A percentile compares a stretch with the other conserved stretches of the same genome.
Conservation (phyloP, 2,113 vertebrate genomes). For the Cheirogaleus medius region DNA sequence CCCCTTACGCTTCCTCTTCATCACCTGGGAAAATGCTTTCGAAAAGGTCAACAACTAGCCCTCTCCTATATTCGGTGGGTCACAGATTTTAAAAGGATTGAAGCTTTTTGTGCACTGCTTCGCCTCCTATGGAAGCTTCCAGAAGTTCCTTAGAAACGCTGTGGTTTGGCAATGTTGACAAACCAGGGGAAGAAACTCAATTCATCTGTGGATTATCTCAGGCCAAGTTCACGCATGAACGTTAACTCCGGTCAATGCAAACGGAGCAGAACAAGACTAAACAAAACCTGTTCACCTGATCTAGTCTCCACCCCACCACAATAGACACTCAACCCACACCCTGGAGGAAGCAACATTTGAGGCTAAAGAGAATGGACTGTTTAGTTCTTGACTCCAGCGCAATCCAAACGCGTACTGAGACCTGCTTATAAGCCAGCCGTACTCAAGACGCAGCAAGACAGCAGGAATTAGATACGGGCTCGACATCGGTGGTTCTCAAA, state of each 20-base stretch:
- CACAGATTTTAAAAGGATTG: neutral
- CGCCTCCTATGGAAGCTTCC: neutral
- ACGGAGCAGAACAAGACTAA: neutral
- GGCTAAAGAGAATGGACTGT: too few species aligned
- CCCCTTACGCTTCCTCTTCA: neutral
- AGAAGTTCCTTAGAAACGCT: neutral
- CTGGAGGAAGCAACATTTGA: neutral
- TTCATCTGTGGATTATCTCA: neutral
- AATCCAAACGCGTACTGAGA: neutral
- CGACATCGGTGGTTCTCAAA: neutral
- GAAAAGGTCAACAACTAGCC: accelerated
- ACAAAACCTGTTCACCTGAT: neutral
- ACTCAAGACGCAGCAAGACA: neutral
- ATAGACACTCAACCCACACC: accelerated
- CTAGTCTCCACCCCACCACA: neutral
- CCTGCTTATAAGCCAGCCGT: neutral
- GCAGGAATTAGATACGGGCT: neutral
- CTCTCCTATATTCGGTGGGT: neutral
- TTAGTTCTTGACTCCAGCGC: neutral
- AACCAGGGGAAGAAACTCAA: neutral
- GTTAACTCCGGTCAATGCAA: neutral
- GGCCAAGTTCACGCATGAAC: neutral
- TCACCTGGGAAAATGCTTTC: neutral
- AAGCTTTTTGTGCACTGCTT: neutral
- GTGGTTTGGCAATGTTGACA: neutral